Conservation (phyloP, 23 tunicate genomes). For the Oikopleura dioica region DNA sequence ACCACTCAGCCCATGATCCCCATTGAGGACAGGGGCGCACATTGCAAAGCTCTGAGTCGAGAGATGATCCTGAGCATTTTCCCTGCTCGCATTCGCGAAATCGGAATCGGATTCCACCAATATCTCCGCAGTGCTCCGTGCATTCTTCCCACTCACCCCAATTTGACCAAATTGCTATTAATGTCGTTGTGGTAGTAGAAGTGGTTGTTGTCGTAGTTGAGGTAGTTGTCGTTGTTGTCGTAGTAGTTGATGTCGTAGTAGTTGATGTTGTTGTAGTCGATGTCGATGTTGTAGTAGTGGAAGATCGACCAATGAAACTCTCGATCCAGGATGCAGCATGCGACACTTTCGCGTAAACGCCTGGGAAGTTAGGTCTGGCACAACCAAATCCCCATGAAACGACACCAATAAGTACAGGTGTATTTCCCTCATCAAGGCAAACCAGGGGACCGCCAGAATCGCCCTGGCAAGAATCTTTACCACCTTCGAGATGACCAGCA, state of each 20-base stretch:
- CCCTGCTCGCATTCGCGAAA: neutral
- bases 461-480: conserved; percentile 2
- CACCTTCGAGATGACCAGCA: neutral
- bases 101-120: neutral
- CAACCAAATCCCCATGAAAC: conserved; percentile 12
- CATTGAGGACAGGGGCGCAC: neutral
- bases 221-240: too few relatives aligned
- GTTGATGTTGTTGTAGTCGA: too few relatives aligned
- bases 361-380: conserved; percentile 8
- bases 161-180: neutral
- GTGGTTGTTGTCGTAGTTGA: too few relatives aligned
- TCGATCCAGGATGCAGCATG: neutral
- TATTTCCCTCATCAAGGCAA: neutral
- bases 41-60: neutral
- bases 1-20: neutral
- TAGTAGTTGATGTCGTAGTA: too few relatives aligned
- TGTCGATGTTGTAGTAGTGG: neutral
- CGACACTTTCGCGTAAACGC: neutral
- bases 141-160: conserved; percentile 9
- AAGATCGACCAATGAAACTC: neutral
- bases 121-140: neutral
- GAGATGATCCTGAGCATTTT: neutral
- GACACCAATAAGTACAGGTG: neutral
- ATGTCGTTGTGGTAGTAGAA: neutral
- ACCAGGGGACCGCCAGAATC: conserved; percentile 4